phyloP scores from a whole-genome alignment of 2,797 vertebrate species.

The Nyctalus aviator region DNA sequence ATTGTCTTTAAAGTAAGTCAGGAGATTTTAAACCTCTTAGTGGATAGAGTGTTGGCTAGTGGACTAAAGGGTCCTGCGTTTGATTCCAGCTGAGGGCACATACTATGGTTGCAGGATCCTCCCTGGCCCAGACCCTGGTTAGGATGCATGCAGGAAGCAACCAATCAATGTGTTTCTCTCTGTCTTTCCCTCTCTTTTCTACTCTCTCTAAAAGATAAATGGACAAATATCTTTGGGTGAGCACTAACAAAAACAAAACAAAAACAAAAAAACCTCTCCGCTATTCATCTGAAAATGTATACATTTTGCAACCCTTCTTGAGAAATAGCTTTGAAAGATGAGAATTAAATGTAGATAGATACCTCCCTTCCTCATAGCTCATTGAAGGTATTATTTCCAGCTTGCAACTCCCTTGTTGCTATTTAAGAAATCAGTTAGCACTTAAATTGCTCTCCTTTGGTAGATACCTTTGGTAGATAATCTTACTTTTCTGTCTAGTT shows the following conservation, averaged over 20 bases:
- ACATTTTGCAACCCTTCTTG: background rate
- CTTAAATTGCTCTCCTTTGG: background rate
- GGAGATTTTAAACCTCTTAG: slow-evolving; percentile 34
- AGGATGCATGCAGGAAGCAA: too few species aligned
- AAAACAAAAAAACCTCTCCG: background rate
- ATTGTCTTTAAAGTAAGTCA: background rate
- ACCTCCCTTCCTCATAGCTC: background rate
- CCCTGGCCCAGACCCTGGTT: too few species aligned
- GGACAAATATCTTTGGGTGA: too few species aligned
- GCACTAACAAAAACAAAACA: too few species aligned
- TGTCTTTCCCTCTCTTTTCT: too few species aligned
- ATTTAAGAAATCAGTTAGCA: background rate
- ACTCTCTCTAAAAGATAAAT: too few species aligned
- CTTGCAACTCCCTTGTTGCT: background rate
- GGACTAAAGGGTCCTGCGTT: too few species aligned
- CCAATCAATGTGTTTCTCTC: too few species aligned
- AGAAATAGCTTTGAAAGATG: background rate
- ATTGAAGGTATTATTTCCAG: background rate
- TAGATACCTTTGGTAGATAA: background rate
- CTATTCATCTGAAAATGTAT: slow-evolving; percentile 2
- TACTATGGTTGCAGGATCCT: too few species aligned
- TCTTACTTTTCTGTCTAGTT: background rate
- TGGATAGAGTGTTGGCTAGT: too few species aligned
- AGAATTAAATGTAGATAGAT: background rate
- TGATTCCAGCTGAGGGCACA: fast-evolving